A percentile compares a stretch with the other conserved stretches of the same genome.
phyloP scores from a whole-genome alignment of 2,888 invertebrate species.

The Ophion obscuratus region DNA sequence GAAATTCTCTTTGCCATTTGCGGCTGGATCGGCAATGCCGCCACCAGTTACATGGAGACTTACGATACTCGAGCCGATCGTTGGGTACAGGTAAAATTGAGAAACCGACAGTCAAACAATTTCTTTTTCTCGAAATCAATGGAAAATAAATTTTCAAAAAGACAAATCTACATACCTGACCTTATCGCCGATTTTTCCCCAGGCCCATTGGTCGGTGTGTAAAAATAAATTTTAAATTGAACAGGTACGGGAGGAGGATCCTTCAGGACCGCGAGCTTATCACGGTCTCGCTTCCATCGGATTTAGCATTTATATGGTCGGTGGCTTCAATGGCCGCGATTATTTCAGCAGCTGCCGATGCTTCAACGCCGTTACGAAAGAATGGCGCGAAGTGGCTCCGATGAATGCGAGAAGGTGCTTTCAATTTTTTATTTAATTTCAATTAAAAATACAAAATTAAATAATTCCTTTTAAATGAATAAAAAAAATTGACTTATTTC shows the following conservation, averaged over 20 bases:
- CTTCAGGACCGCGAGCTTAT: slow-evolving; percentile 94
- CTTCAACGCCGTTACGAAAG: slow-evolving; percentile 93
- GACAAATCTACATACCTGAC: not conserved
- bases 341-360: slow-evolving; percentile 95
- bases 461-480: not conserved
- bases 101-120: not conserved
- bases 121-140: not conserved
- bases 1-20: slow-evolving; percentile 95
- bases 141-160: not conserved
- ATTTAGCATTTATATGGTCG: slow-evolving; percentile 93
- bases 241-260: slow-evolving; percentile 91
- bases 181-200: not conserved
- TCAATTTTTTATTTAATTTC: not conserved
- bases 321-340: slow-evolving; percentile 96
- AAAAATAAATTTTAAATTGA: not conserved
- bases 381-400: slow-evolving; percentile 93
- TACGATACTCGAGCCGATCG: slow-evolving; percentile 95
- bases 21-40: slow-evolving; percentile 89
- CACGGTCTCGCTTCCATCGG: slow-evolving; percentile 97
- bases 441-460: not conserved
- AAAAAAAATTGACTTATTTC: too few relatives aligned
- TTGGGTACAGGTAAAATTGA: slow-evolving; percentile 89
- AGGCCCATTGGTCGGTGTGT: not conserved
- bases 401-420: slow-evolving; percentile 91
- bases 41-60: slow-evolving; percentile 90